Percentiles rank a stretch among this genome's conserved stretches.
Conservation (phyloP, 1,140 invertebrate genomes). For the Ooceraea biroi region DNA sequence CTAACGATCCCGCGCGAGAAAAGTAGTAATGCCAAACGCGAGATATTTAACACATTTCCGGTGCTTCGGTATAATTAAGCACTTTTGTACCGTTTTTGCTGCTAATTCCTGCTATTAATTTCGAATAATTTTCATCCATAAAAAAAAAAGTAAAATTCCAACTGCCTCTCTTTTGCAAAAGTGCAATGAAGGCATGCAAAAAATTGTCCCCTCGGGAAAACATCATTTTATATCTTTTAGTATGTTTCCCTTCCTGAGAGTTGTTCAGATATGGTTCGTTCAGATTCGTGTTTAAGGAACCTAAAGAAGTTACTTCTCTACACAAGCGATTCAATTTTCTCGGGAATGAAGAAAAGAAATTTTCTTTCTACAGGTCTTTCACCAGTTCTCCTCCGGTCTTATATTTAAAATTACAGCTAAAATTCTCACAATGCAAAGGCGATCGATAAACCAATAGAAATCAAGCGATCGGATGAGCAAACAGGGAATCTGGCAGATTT, state of each 20-base stretch:
- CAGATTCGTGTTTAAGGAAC: background rate
- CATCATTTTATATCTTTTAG: background rate
- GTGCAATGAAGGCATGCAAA: background rate
- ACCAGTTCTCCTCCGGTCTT: background rate
- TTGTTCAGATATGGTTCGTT: conserved; percentile 20
- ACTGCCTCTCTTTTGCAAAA: background rate
- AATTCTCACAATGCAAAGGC: conserved; percentile 68
- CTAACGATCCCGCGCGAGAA: conserved; percentile 19
- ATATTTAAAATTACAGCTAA: conserved; percentile 29
- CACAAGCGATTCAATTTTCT: conserved; percentile 39
- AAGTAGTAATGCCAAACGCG: conserved; percentile 28
- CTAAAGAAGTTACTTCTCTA: conserved; percentile 4
- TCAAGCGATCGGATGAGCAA: conserved; percentile 70
- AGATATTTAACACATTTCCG: conserved; percentile 49
- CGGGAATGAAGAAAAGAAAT: conserved; percentile 29
- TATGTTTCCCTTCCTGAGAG: background rate
- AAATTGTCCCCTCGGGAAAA: background rate
- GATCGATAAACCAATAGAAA: conserved; percentile 72
- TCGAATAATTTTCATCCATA: conserved; percentile 27
- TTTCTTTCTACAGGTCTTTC: background rate
- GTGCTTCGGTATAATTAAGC: conserved; percentile 40
- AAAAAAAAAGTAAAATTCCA: conserved; percentile 8
- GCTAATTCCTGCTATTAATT: conserved; percentile 47
- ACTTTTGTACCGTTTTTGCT: conserved; percentile 28
- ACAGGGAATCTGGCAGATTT: conserved; percentile 60